A percentile compares a stretch with the other conserved stretches of the same genome.
Evolutionary conservation across 2,888 invertebrate genomes (phyloP).

Genomic region (Ethmia dodecea): DNA sequence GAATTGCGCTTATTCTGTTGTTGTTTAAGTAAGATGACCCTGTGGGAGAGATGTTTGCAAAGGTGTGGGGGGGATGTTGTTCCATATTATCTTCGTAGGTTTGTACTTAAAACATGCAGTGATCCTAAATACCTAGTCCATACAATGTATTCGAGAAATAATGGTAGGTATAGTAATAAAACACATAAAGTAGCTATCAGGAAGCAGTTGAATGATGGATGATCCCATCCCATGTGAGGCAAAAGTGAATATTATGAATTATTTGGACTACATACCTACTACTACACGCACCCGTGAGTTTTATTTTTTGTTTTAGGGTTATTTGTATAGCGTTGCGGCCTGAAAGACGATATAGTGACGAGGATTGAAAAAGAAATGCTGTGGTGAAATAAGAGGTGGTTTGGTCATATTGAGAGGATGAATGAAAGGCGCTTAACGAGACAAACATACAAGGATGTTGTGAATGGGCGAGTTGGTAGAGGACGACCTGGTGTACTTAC

Average conservation of each 20-base stretch:
- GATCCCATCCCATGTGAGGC: slow-evolving; percentile 39
- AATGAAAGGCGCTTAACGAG: no score
- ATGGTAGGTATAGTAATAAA: slow-evolving; percentile 25
- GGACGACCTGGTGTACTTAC: no score
- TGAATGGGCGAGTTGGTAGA: no score
- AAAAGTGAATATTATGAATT: slow-evolving; percentile 46
- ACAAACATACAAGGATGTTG: no score
- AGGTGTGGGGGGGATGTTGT: no score
- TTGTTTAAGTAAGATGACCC: no score
- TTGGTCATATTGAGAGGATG: no score
- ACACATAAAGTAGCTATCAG: slow-evolving; percentile 25
- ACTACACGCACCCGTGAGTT: not conserved
- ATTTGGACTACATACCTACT: slow-evolving; percentile 31
- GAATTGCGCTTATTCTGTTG: no score
- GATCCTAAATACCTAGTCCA: not conserved
- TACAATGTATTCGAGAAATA: not conserved
- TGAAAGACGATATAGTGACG: not conserved
- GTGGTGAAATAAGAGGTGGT: no score
- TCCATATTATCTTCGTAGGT: not conserved
- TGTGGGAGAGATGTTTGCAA: no score
- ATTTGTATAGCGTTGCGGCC: not conserved
- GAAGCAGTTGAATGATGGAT: slow-evolving; percentile 43
- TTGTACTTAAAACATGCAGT: not conserved
- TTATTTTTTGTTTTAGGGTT: not conserved
- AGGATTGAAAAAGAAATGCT: not conserved